Evolutionary conservation across 1,140 invertebrate genomes (phyloP), one percentile per base, ranked within the genome.

Genomic region (Hesperophylax magnus): DNA sequence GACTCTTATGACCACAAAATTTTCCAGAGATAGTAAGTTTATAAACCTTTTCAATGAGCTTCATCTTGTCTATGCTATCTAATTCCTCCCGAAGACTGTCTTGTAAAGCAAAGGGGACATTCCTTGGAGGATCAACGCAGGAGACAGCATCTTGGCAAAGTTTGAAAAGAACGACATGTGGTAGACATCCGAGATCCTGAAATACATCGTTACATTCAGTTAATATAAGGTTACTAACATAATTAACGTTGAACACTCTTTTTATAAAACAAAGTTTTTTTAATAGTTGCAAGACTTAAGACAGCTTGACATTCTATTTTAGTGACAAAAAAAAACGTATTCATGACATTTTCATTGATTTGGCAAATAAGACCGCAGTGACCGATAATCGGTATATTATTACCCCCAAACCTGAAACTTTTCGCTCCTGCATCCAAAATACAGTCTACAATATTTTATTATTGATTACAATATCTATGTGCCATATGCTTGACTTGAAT

Each of bases 1-100:
- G 61, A 84, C 80, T 14, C 88, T 86, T 18, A 86, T 81, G 2
- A 91, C 85, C 56, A 88, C 82, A 20, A 86, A 86, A 74, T 87
- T 85, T 14, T 87, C 85, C 90, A 90, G 92, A 47, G 85, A 84
- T n/a, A 31, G 85, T 86, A 65, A 84, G 85, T 54, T 85, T 81
- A 75, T 85, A 84, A 56, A 88, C 85, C 84, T 85, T 84, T 58
- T 81, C 54, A 20, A 89, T 86, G 52, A 88, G 79, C 15, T 83
- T 83, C 20, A 77, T 67, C 11, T 81, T 58, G 11, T 53, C 75
- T 81, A 24, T 61, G 60, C 22, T 3, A 61, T 22, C 20, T 20
- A 61, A 54, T 22, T 20, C n/a, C 22, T 61, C n/a, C 3, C n/a
- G 60, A 61, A 61, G 60, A 61, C n/a, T 61, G n/a, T n/a, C n/a